Percentiles rank a stretch among this genome's conserved stretches.
Evolutionary conservation across 2,113 vertebrate genomes (phyloP).

Genomic region (Plestiodon gilberti): DNA sequence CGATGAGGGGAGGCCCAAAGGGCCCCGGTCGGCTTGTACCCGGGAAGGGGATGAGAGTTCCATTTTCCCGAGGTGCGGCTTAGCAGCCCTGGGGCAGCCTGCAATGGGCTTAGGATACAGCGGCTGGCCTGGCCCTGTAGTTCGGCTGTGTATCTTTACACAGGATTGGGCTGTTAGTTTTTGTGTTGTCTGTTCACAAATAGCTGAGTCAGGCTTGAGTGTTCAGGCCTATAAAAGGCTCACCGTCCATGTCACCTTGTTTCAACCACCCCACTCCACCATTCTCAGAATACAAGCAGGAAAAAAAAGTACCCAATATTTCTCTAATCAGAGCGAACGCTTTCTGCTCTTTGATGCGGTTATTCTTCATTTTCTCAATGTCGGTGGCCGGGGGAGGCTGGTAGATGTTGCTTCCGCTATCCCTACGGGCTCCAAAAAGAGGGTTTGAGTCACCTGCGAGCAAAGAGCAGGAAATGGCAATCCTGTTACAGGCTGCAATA

Average conservation of each 20-base stretch:
- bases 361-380: constrained; percentile 86
- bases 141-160: too few relatives aligned
- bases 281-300: background rate
- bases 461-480: background rate
- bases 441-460: constrained; percentile 78
- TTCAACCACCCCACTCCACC: background rate
- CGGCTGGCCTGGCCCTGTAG: too few relatives aligned
- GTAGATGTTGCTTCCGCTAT: constrained; percentile 87
- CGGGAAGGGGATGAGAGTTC: too few relatives aligned
- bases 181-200: too few relatives aligned
- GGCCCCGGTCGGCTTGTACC: too few relatives aligned
- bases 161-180: too few relatives aligned
- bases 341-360: constrained; percentile 88
- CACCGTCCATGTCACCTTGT: background rate
- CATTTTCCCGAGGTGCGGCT: too few relatives aligned
- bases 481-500: background rate
- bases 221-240: background rate
- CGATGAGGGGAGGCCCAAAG: too few relatives aligned
- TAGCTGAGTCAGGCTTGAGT: too few relatives aligned
- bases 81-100: too few relatives aligned
- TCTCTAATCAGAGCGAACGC: constrained; percentile 88
- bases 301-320: constrained; percentile 85
- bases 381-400: constrained; percentile 83
- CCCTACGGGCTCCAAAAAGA: constrained; percentile 76
- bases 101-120: too few relatives aligned